These are phyloP conservation scores for Myrmecophaga tridactyla DNA, from an alignment of 2,113 vertebrate genomes.

Conservation along the genomic window DNA sequence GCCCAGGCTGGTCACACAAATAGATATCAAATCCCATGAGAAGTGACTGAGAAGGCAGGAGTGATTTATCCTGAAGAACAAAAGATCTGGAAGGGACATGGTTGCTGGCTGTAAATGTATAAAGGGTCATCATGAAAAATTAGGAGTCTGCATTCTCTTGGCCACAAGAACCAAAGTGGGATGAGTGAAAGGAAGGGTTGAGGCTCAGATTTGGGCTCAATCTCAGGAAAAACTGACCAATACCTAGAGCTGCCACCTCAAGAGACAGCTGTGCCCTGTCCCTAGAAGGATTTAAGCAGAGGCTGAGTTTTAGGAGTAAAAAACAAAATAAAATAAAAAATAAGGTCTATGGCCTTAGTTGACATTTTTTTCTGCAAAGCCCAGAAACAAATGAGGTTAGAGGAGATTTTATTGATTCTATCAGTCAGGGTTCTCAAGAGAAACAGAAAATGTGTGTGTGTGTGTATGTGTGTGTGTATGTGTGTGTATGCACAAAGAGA, in stretches of 20 bases:
- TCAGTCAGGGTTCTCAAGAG: no score
- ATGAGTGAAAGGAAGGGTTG: background rate
- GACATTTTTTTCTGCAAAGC: no score
- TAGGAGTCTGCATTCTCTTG: background rate
- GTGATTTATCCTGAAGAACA: background rate
- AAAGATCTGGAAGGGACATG: background rate
- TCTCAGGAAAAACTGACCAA: background rate
- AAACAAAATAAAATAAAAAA: background rate
- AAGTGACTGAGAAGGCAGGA: background rate
- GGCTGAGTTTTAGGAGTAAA: background rate
- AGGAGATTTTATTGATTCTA: no score
- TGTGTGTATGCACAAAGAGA: no score
- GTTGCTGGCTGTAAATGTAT: background rate
- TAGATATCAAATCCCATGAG: background rate
- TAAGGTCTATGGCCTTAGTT: background rate
- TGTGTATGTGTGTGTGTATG: no score
- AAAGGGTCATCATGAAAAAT: background rate
- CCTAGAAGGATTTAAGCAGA: background rate
- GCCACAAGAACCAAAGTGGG: background rate
- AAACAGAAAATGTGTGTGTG: no score
- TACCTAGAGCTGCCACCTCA: background rate
- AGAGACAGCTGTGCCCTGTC: background rate
- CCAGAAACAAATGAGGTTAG: no score
- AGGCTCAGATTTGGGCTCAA: background rate
- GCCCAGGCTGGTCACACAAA: background rate